phyloP scores from a whole-genome alignment of 1,140 invertebrate species.

The Bombus superbus region DNA sequence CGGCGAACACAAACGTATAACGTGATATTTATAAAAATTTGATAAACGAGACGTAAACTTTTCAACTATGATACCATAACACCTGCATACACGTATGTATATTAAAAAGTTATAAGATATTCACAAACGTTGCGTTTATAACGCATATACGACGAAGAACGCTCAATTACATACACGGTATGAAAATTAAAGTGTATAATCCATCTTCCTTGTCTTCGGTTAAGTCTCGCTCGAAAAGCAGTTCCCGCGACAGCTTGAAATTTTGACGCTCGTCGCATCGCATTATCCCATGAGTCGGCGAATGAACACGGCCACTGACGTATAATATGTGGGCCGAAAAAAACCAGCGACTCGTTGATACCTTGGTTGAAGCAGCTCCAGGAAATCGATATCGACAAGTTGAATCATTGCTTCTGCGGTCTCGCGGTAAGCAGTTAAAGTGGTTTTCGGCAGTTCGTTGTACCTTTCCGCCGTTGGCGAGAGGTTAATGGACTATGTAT shows the following conservation, averaged over 20 bases:
- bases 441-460: slow-evolving; percentile 54
- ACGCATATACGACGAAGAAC: background rate
- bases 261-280: slow-evolving; percentile 15
- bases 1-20: no score
- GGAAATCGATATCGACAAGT: slow-evolving; percentile 30
- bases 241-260: background rate
- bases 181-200: background rate
- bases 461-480: slow-evolving; percentile 46
- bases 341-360: slow-evolving; percentile 1
- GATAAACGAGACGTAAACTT: no score
- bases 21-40: no score
- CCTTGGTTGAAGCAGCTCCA: background rate
- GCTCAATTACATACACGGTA: background rate
- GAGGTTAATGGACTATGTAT: slow-evolving; percentile 71
- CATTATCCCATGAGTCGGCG: background rate
- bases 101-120: no score
- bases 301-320: background rate
- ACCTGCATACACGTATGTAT: no score
- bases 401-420: slow-evolving; percentile 29
- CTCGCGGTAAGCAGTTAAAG: slow-evolving; percentile 55
- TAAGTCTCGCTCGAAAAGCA: background rate
- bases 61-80: no score
- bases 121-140: background rate
- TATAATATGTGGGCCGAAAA: slow-evolving; percentile 8
- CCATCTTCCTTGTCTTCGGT: background rate